Conservation (phyloP, 2,797 vertebrate genomes). For the Spinus pinus region DNA sequence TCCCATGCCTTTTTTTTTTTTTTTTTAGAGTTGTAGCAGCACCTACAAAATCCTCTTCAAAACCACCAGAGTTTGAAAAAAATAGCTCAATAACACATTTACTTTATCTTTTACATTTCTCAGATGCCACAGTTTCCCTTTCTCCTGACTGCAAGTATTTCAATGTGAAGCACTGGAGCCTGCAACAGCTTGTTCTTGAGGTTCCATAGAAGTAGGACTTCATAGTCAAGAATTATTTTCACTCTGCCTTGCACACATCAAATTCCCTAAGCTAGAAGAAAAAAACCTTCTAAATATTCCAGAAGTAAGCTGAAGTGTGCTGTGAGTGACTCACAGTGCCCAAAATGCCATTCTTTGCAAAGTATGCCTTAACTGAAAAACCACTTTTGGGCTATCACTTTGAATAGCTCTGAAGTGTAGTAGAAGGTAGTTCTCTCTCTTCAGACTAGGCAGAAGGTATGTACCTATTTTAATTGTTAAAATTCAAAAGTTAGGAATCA, state of each 20-base stretch:
- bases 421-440: not conserved
- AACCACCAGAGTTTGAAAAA: not conserved
- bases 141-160: not conserved
- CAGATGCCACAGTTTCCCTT: not conserved
- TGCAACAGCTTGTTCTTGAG: not conserved
- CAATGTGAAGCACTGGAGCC: not conserved
- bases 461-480: not conserved
- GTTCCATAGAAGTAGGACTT: not conserved
- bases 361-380: not conserved
- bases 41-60: not conserved
- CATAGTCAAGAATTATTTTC: not conserved
- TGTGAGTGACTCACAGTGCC: not conserved
- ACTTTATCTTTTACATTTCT: not conserved
- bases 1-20: fast-evolving
- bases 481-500: not conserved
- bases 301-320: not conserved
- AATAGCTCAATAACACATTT: not conserved
- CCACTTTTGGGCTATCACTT: not conserved
- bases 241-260: not conserved
- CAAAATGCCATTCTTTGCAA: not conserved
- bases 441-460: not conserved
- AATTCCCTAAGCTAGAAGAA: not conserved
- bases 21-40: not conserved
- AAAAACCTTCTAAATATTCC: not conserved
- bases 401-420: not conserved